phyloP scores from a whole-genome alignment of 2,113 vertebrate species.

The Beaufortia kweichowensis region DNA sequence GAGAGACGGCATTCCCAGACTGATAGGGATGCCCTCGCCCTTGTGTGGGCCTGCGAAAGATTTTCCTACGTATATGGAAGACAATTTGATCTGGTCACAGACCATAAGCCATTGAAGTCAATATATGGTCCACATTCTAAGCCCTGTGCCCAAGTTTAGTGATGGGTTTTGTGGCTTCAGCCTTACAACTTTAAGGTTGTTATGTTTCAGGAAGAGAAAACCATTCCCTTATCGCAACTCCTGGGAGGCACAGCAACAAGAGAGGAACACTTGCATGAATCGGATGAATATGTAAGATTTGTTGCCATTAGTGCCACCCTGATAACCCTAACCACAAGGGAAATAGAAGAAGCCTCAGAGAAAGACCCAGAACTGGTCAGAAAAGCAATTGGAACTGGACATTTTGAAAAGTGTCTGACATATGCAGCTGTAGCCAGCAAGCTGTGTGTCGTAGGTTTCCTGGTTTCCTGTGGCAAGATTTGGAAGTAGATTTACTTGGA shows the following conservation, averaged over 20 bases:
- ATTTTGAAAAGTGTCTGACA: constrained; percentile 29
- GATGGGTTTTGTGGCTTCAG: constrained; percentile 46
- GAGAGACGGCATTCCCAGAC: constrained; percentile 44
- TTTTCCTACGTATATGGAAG: constrained; percentile 52
- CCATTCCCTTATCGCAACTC: constrained; percentile 28
- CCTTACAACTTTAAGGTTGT: constrained; percentile 40
- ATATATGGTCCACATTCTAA: constrained; percentile 36
- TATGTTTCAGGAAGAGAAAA: constrained; percentile 35
- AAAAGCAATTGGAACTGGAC: constrained; percentile 18
- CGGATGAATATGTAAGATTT: constrained; percentile 47
- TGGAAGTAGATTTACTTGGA: constrained; percentile 40
- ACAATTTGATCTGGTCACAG: constrained; percentile 52
- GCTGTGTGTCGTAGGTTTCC: constrained; percentile 28
- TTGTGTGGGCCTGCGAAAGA: constrained; percentile 50
- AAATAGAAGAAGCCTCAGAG: constrained; percentile 31
- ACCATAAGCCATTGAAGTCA: constrained; percentile 45
- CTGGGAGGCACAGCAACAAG: constrained; percentile 10
- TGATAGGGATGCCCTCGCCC: constrained; percentile 16
- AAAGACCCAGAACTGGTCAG: constrained; percentile 23
- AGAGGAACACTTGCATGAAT: constrained; percentile 31
- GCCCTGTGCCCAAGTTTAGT: constrained; percentile 30
- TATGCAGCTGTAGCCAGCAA: constrained; percentile 37
- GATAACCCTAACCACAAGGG: constrained; percentile 25
- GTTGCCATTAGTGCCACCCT: constrained; percentile 35
- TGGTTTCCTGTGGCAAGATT: constrained; percentile 34